Conservation (phyloP, 2,888 invertebrate species). For the Nymphalis urticae region DNA sequence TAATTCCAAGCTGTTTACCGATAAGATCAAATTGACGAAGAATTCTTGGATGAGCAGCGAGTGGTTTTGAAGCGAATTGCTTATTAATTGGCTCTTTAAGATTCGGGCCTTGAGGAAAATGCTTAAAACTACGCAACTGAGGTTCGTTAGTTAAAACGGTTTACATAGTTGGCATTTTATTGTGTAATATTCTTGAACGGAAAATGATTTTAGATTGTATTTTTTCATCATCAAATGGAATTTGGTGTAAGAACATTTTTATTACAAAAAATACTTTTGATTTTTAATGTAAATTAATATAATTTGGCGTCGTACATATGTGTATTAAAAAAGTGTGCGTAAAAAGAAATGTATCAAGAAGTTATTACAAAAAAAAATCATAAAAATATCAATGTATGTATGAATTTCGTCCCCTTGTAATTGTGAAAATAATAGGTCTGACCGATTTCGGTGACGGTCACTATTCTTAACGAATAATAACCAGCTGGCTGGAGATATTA, state of each 20-base stretch:
- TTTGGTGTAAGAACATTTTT: neutral
- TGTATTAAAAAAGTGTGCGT: too few relatives aligned
- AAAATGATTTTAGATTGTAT: neutral
- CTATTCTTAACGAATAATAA: too few relatives aligned
- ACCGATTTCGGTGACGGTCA: too few relatives aligned
- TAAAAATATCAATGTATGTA: too few relatives aligned
- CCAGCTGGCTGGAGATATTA: too few relatives aligned
- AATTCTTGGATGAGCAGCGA: slow-evolving; percentile 5
- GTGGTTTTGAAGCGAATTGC: slow-evolving; percentile 8
- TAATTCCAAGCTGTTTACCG: neutral
- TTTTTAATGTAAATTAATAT: too few relatives aligned
- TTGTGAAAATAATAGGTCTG: too few relatives aligned
- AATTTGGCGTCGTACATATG: too few relatives aligned
- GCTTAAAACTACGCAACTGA: slow-evolving; percentile 5
- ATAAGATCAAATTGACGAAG: slow-evolving; percentile 7
- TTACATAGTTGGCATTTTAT: neutral
- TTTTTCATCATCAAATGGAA: neutral
- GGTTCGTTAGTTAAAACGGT: neutral
- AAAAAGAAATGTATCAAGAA: too few relatives aligned
- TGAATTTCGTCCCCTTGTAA: too few relatives aligned
- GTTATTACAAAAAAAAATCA: too few relatives aligned
- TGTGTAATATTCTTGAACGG: neutral
- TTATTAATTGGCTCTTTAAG: slow-evolving; percentile 7
- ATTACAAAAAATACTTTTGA: too few relatives aligned
- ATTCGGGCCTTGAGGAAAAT: slow-evolving; percentile 6